Percentiles rank a stretch among this genome's conserved stretches.
Evolutionary conservation across 1,140 invertebrate genomes (phyloP).

Genomic region (Lepidurus packardi): DNA sequence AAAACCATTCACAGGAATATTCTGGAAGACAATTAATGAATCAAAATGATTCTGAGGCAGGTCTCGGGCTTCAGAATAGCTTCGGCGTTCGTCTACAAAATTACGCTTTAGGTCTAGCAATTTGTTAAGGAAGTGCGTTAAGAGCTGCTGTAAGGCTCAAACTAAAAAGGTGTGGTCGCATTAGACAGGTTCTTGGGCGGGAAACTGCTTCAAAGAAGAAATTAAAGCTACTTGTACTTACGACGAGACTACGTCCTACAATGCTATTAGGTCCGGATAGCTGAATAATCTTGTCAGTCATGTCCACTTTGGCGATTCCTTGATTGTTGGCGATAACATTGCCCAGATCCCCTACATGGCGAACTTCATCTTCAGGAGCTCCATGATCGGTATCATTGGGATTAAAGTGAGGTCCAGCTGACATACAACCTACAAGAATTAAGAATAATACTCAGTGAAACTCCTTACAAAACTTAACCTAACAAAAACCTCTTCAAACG

Average conservation of each 20-base stretch:
- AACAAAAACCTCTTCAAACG: conserved; percentile 2
- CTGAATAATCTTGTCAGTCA: conserved; percentile 66
- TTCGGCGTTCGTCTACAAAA: no score
- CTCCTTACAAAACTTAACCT: neutral
- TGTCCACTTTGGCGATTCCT: conserved; percentile 70
- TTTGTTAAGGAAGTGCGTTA: neutral
- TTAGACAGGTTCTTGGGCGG: neutral
- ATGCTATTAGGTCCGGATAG: conserved; percentile 70
- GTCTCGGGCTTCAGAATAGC: no score
- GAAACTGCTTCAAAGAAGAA: neutral
- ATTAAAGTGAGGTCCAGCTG: conserved; percentile 94
- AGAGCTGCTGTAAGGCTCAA: neutral
- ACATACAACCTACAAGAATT: conserved; percentile 68
- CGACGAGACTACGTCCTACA: conserved; percentile 81
- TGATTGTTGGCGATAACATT: conserved; percentile 69
- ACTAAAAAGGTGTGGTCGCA: neutral
- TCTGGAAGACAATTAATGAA: no score
- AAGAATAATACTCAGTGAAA: neutral
- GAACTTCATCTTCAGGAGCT: conserved; percentile 61
- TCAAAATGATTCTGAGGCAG: no score
- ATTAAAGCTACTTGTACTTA: conserved; percentile 45
- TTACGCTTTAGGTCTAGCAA: no score
- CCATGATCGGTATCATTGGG: conserved; percentile 79
- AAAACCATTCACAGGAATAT: no score
- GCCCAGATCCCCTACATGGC: conserved; percentile 88